phyloP scores from a whole-genome alignment of 2,113 vertebrate species.

The Hypanus sabinus region DNA sequence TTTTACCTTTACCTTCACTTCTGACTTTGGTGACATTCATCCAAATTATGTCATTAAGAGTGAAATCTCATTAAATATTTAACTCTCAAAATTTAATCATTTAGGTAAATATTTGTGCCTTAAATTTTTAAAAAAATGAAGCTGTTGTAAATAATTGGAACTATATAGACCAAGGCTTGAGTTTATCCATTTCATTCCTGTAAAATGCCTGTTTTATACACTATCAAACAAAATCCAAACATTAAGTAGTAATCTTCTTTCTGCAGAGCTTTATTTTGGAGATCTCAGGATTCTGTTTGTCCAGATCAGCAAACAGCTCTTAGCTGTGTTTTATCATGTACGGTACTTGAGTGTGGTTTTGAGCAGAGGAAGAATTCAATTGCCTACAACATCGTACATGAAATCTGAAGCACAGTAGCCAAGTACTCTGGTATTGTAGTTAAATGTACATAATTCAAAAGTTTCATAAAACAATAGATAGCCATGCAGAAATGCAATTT shows the following conservation, averaged over 20 bases:
- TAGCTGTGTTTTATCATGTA: background rate
- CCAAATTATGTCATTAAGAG: background rate
- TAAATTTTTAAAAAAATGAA: background rate
- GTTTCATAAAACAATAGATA: background rate
- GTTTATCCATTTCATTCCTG: background rate
- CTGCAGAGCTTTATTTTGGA: background rate
- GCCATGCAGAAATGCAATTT: background rate
- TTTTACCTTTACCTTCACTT: background rate
- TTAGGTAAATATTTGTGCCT: background rate
- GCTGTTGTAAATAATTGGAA: background rate
- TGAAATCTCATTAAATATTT: background rate
- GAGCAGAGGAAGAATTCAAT: background rate
- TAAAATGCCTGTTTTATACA: background rate
- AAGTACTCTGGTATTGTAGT: background rate
- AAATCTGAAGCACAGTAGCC: background rate
- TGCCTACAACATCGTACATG: background rate
- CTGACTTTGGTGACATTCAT: background rate
- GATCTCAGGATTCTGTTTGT: background rate
- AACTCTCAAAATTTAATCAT: background rate
- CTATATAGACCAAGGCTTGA: background rate
- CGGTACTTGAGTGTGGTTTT: background rate
- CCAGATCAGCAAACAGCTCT: background rate
- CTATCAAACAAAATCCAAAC: background rate
- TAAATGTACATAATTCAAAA: background rate
- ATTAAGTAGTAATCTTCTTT: background rate